Conservation (phyloP, 2,113 vertebrate genomes). For the Theristicus caerulescens region DNA sequence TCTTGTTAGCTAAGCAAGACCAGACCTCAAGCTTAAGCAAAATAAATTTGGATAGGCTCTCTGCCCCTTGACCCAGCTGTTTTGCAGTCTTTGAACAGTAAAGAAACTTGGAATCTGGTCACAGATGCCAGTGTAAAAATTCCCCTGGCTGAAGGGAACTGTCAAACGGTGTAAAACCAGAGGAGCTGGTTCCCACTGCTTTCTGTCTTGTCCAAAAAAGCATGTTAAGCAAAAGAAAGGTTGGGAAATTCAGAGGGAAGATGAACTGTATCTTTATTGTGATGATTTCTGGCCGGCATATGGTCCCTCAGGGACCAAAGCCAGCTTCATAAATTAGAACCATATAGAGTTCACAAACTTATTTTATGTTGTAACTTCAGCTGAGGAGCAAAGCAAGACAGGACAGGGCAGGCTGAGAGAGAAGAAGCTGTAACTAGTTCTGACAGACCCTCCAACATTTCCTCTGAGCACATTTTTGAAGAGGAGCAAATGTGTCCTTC, state of each 20-base stretch:
- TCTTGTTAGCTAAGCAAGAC: slow-evolving; percentile 56
- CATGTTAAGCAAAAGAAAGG: neutral
- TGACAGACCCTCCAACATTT: neutral
- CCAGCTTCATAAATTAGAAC: slow-evolving; percentile 45
- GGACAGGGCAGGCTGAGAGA: neutral
- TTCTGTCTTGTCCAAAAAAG: slow-evolving; percentile 23
- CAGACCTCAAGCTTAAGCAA: slow-evolving; percentile 40
- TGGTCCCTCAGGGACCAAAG: slow-evolving; percentile 6
- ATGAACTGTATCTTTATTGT: neutral
- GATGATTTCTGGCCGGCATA: slow-evolving; percentile 26
- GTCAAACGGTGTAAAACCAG: neutral
- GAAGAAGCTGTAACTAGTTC: neutral
- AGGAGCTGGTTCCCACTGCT: slow-evolving; percentile 21
- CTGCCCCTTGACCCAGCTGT: slow-evolving; percentile 53
- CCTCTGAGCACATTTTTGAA: neutral
- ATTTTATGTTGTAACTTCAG: neutral
- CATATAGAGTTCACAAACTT: slow-evolving; percentile 45
- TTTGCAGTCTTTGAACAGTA: slow-evolving; percentile 45
- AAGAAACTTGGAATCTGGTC: slow-evolving; percentile 44
- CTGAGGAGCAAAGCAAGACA: slow-evolving; percentile 25
- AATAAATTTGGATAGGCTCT: slow-evolving; percentile 39
- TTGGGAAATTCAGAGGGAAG: neutral
- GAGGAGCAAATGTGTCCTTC: neutral
- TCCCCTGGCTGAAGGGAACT: slow-evolving; percentile 4
- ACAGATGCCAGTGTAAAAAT: slow-evolving; percentile 30